Percentiles rank a stretch among this genome's conserved stretches.
These are phyloP conservation scores for Brassicogethes aeneus DNA, from an alignment of 2,888 invertebrate genomes.

Conservation along the genomic window DNA sequence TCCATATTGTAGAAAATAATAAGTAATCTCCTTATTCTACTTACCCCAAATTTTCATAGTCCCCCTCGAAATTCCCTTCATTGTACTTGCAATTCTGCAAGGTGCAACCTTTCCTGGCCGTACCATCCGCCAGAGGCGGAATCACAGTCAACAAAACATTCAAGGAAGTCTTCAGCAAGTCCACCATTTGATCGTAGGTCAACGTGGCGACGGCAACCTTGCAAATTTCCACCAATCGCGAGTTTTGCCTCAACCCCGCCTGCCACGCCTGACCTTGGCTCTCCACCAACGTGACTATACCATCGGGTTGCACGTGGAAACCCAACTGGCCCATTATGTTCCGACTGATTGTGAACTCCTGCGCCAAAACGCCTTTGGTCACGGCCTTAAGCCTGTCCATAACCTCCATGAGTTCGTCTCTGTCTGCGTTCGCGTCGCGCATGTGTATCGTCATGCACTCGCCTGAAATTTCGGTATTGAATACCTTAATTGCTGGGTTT, in stretches of 20 bases:
- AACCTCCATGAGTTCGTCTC: constrained; percentile 64
- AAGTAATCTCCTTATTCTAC: too few species aligned
- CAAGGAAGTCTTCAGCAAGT: constrained; percentile 79
- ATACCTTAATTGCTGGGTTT: too few species aligned
- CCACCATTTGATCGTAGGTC: constrained; percentile 88
- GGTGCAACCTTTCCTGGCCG: constrained; percentile 58
- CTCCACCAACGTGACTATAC: constrained; percentile 91
- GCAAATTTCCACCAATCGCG: constrained; percentile 70
- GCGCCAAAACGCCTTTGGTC: constrained; percentile 65
- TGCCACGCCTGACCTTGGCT: constrained; percentile 59
- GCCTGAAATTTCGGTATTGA: too few species aligned
- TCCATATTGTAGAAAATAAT: too few species aligned
- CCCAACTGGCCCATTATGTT: constrained; percentile 80
- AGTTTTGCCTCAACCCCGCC: constrained; percentile 83
- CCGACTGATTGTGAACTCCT: constrained; percentile 67
- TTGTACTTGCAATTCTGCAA: constrained; percentile 56
- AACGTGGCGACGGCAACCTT: constrained; percentile 77
- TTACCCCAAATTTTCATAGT: constrained; percentile 49
- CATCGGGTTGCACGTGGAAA: constrained; percentile 86
- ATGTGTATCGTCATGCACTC: constrained; percentile 81
- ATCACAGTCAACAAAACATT: constrained; percentile 78
- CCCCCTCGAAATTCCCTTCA: constrained; percentile 52
- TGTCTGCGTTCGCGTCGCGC: constrained; percentile 57
- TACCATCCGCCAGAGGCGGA: constrained; percentile 61
- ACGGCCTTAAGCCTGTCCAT: constrained; percentile 72